phyloP scores from a whole-genome alignment of 1,140 invertebrate genomes.

The Drosophila lacteicornis region DNA sequence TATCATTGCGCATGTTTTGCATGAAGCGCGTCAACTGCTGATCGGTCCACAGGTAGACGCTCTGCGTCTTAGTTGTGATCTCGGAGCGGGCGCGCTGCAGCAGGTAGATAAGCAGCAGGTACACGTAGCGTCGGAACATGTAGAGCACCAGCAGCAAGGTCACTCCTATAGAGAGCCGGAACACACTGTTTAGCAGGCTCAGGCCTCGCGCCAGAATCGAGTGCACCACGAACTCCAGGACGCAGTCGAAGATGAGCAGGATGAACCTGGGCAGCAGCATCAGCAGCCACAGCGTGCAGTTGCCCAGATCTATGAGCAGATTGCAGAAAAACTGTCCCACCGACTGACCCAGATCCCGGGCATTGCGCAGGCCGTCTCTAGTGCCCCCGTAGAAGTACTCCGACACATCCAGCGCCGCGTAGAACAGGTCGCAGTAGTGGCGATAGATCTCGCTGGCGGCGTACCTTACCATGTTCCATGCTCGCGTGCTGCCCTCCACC shows the following conservation, averaged over 20 bases:
- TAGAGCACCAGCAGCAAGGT: conserved; percentile 46
- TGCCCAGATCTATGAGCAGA: conserved; percentile 44
- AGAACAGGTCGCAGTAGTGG: conserved; percentile 8
- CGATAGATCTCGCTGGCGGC: neutral
- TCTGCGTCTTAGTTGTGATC: conserved; percentile 24
- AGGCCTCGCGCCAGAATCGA: conserved; percentile 25
- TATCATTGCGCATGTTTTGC: conserved; percentile 1
- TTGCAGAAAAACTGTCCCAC: conserved; percentile 16
- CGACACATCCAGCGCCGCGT: conserved; percentile 3
- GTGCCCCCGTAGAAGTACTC: conserved; percentile 45
- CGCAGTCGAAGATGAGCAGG: conserved; percentile 25
- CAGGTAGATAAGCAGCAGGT: conserved; percentile 22
- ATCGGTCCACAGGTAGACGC: conserved; percentile 29
- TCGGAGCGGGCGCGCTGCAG: conserved; percentile 2
- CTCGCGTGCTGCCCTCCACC: conserved; percentile 24
- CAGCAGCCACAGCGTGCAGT: conserved; percentile 42
- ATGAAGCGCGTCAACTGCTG: conserved; percentile 26
- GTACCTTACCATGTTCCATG: conserved; percentile 23
- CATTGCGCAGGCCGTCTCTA: conserved; percentile 12
- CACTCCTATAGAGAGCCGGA: conserved; percentile 52
- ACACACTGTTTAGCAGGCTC: conserved; percentile 46
- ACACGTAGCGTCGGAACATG: conserved; percentile 55
- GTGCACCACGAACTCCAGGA: conserved; percentile 20
- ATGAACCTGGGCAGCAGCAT: conserved; percentile 42
- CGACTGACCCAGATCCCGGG: neutral